A percentile compares a stretch with the other conserved stretches of the same genome.
phyloP scores from a whole-genome alignment of 2,888 invertebrate species.

The Caenorhabditis macrosperma region DNA sequence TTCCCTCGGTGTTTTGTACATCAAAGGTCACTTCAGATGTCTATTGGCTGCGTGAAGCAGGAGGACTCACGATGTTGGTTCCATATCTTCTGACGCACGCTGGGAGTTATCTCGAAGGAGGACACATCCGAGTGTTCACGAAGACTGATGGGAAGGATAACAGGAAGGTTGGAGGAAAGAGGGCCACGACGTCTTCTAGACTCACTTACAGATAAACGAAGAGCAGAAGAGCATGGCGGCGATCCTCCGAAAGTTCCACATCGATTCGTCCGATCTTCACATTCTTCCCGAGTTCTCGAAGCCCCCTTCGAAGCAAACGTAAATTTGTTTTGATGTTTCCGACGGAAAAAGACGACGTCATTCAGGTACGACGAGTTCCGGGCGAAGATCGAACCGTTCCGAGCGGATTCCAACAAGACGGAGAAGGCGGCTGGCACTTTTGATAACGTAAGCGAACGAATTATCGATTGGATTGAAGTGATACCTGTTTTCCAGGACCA shows the following conservation, averaged over 20 bases:
- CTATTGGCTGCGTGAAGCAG: conserved; percentile 59
- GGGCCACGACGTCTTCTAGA: too few relatives aligned
- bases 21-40: too few relatives aligned
- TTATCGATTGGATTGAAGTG: too few relatives aligned
- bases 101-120: conserved; percentile 57
- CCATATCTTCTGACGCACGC: conserved; percentile 55
- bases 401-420: conserved; percentile 9
- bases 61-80: conserved; percentile 57
- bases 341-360: too few relatives aligned
- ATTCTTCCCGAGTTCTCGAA: conserved; percentile 53
- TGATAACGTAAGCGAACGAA: conserved; percentile 32
- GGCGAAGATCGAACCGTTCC: conserved; percentile 38
- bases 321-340: not conserved
- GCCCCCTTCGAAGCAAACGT: conserved; percentile 52
- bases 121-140: conserved; percentile 57
- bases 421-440: conserved; percentile 41
- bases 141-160: conserved; percentile 50
- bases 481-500: conserved; percentile 53
- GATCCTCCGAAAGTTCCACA: conserved; percentile 53
- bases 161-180: conserved; percentile 21
- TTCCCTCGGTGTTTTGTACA: too few relatives aligned
- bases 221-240: conserved; percentile 61
- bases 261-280: conserved; percentile 58
- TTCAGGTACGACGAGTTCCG: conserved; percentile 52
- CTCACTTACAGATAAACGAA: conserved; percentile 47